Conservation (phyloP, 2,797 vertebrate species). For the Chaenodraco wilsoni region DNA sequence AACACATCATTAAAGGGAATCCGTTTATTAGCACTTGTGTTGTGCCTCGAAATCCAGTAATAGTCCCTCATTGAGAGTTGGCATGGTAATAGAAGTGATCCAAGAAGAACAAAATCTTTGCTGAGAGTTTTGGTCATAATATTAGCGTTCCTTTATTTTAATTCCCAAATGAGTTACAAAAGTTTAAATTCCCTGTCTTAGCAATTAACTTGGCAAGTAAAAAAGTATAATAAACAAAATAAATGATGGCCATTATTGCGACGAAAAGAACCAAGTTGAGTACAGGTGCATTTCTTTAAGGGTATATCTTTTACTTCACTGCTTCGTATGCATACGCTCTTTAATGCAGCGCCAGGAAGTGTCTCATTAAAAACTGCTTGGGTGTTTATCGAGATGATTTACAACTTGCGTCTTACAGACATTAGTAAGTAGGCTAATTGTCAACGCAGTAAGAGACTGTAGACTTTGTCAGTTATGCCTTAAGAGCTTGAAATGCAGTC, state of each 20-base stretch:
- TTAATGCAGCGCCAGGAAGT: slow-evolving; percentile 13
- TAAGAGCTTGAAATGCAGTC: slow-evolving; percentile 49
- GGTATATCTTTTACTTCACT: background rate
- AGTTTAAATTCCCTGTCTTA: background rate
- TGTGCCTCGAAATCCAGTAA: background rate
- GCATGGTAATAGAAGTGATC: background rate
- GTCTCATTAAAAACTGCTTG: slow-evolving; percentile 3
- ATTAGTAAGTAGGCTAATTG: slow-evolving; percentile 26
- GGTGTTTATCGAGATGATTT: slow-evolving; percentile 35
- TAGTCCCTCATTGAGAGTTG: background rate
- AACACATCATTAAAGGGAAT: background rate
- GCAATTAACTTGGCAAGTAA: background rate
- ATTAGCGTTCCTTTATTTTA: background rate
- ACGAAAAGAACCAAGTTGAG: background rate
- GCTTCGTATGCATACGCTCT: background rate
- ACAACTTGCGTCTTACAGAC: slow-evolving; percentile 11
- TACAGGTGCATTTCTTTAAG: background rate
- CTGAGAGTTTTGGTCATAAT: background rate
- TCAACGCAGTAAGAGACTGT: slow-evolving; percentile 21
- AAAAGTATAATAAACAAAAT: background rate
- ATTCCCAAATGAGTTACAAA: background rate
- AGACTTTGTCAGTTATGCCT: slow-evolving; percentile 59
- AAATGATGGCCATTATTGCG: background rate
- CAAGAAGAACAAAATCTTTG: background rate
- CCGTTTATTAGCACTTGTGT: background rate